A percentile compares a stretch with the other conserved stretches of the same genome.
Evolutionary conservation across 1,140 invertebrate species (phyloP).

Genomic region (Trissolcus basalis): DNA sequence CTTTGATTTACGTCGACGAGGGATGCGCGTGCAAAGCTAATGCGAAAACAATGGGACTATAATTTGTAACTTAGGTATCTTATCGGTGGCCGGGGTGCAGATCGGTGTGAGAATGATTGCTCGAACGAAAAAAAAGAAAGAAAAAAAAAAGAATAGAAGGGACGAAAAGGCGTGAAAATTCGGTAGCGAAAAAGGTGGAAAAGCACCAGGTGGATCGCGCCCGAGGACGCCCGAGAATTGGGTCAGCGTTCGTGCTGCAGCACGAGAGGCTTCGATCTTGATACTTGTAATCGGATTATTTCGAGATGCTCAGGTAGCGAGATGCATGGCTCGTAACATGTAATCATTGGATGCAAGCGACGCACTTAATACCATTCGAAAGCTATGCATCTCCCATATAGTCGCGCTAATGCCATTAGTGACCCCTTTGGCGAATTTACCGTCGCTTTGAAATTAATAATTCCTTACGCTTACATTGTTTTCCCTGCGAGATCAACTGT

Average conservation of each 20-base stretch:
- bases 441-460: conserved; percentile 55
- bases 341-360: conserved; percentile 46
- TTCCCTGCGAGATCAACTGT: conserved; percentile 6
- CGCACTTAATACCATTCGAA: conserved; percentile 54
- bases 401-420: conserved; percentile 35
- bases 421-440: conserved; percentile 31
- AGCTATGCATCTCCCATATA: conserved; percentile 49
- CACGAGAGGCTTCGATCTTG: conserved; percentile 48
- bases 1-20: conserved; percentile 18
- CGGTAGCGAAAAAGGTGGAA: not conserved
- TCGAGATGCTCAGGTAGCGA: conserved; percentile 56
- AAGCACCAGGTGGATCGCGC: conserved; percentile 13
- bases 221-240: conserved; percentile 32
- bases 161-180: not conserved
- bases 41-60: conserved; percentile 19
- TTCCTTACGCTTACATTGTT: conserved; percentile 40
- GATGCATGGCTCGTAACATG: conserved; percentile 50
- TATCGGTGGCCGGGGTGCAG: conserved; percentile 27
- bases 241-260: conserved; percentile 47
- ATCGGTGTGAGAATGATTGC: conserved; percentile 37
- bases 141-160: not conserved
- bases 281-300: conserved; percentile 61
- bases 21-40: conserved; percentile 7
- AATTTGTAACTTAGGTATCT: conserved; percentile 24
- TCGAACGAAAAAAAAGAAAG: not conserved